Base-by-base conservation (phyloP, 2,888 invertebrate species). In the Leptarthrus brevirostris region DNA sequence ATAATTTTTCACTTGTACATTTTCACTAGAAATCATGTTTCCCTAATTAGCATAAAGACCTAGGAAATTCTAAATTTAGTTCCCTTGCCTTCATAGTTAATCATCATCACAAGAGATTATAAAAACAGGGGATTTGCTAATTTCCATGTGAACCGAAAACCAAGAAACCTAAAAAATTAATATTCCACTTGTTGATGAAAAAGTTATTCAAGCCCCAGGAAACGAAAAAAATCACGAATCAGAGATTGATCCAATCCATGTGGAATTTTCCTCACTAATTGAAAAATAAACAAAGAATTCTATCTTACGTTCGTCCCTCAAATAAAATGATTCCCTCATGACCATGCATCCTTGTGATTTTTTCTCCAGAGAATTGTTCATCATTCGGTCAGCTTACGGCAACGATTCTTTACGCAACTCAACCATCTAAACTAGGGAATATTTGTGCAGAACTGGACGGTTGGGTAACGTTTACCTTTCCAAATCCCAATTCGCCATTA, bases 161-260 rank as follows among this genome's bases (percentile, higher is more conserved):
- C n/a, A n/a, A n/a, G n/a, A n/a, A n/a, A n/a, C n/a, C n/a, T n/a
- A n/a, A n/a, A 53, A 53, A 58, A 30, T 16, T 18, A 16, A 16
- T 36, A 58, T 56, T 56, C 56, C 14, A 22, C 30, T 5, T 58
- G 36, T 40, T 26, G 47, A 47, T n/a, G 2, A 16, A n/a, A n/a
- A n/a, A n/a, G 47, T 14, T 47, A 1, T 14, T 47, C 47, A 14
- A 18, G 40, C 40, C 12, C 2, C n/a, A 12, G 14, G 36, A 61
- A 34, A 61, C 20, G 3, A 12, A 22, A 12, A 30, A 26, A 61
- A 61, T 18, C 40, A 61, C 36, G 61, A 20, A 61, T 61, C 20
- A 14, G n/a, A 36, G 40, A 61, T 61, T 61, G 16, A 61, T 61
- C 61, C 61, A 61, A 61, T 61, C 61, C 12, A 61, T 40, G 20